Evolutionary conservation across 2,797 vertebrate genomes (phyloP).

Genomic region (Todus mexicanus): DNA sequence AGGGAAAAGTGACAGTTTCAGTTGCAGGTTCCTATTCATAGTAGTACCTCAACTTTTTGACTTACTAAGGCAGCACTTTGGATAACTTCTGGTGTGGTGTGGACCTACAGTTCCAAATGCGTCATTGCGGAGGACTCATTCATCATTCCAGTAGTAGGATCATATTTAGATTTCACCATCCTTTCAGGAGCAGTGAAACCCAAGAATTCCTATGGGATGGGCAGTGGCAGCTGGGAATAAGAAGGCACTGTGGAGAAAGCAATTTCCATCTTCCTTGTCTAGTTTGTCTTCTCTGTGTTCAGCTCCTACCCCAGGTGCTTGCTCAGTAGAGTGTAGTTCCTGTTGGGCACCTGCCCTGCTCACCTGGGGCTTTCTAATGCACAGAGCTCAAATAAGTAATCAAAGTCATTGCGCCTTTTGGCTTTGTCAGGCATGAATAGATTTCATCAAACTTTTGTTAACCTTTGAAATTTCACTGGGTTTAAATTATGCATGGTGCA

Average conservation of each 20-base stretch:
- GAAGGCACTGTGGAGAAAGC: not conserved
- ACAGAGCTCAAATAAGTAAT: not conserved
- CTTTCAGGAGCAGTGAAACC: not conserved
- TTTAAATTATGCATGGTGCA: not conserved
- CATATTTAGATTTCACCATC: not conserved
- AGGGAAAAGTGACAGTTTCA: not conserved
- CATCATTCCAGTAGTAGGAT: not conserved
- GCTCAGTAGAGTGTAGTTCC: not conserved
- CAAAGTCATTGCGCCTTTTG: not conserved
- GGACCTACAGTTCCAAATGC: not conserved
- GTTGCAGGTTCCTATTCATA: not conserved
- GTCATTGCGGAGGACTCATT: not conserved
- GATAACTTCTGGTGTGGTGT: not conserved
- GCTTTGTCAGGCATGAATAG: not conserved
- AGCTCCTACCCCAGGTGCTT: not conserved
- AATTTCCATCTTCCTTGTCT: not conserved
- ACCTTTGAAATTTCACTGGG: not conserved
- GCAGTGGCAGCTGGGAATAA: not conserved
- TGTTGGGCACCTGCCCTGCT: not conserved
- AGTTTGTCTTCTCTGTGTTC: not conserved
- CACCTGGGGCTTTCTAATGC: not conserved
- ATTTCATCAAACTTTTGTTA: not conserved
- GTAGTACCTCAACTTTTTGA: not conserved
- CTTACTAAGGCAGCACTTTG: not conserved
- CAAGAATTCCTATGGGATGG: not conserved